Evolutionary conservation across 2,113 vertebrate species (phyloP).

Genomic region (Orycteropus afer): DNA sequence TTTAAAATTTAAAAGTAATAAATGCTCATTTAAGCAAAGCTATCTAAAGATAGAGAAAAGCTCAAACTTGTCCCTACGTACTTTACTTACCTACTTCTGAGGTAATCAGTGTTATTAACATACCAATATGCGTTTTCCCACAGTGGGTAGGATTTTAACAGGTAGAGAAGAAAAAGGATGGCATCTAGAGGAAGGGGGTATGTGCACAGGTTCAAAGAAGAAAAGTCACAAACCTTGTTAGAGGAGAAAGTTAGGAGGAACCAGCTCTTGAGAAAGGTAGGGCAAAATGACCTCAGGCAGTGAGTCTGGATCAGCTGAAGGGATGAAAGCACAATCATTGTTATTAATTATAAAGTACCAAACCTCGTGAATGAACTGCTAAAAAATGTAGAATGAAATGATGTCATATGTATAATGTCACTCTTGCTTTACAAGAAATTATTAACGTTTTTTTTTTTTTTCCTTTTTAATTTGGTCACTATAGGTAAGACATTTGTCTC

Average conservation of each 20-base stretch:
- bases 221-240: not conserved
- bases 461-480: not conserved
- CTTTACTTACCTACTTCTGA: not conserved
- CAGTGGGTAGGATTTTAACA: not conserved
- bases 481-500: not conserved
- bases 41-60: not conserved
- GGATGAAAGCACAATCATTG: not conserved
- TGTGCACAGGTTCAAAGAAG: not conserved
- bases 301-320: not conserved
- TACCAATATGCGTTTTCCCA: not conserved
- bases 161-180: not conserved
- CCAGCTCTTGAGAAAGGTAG: not conserved
- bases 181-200: not conserved
- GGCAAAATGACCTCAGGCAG: accelerated
- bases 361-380: not conserved
- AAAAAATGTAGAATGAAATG: not conserved
- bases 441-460: not conserved
- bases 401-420: not conserved
- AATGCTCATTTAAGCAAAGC: not conserved
- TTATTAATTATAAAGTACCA: not conserved
- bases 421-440: not conserved
- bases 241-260: not conserved
- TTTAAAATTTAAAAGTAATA: not conserved
- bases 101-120: not conserved
- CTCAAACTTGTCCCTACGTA: not conserved